A percentile compares a stretch with the other conserved stretches of the same genome.
phyloP scores from a whole-genome alignment of 2,113 vertebrate genomes.

The Sclerurus mexicanus region DNA sequence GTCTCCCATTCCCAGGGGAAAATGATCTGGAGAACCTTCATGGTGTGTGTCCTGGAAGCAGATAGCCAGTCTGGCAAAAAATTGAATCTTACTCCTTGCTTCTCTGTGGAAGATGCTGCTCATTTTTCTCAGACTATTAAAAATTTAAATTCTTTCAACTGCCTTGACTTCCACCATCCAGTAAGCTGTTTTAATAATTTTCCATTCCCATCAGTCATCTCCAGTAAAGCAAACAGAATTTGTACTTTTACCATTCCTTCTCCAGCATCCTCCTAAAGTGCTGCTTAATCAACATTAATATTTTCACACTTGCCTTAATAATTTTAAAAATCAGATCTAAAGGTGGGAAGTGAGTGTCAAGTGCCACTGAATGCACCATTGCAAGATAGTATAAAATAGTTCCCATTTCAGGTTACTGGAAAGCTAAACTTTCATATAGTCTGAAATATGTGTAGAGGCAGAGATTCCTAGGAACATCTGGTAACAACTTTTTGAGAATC shows the following conservation, averaged over 20 bases:
- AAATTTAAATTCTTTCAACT: background rate
- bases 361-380: background rate
- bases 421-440: background rate
- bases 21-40: background rate
- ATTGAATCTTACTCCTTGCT: background rate
- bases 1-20: background rate
- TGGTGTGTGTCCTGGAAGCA: background rate
- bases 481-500: background rate
- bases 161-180: background rate
- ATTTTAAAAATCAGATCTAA: background rate
- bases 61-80: background rate
- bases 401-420: background rate
- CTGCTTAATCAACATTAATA: background rate
- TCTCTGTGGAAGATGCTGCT: background rate
- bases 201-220: background rate
- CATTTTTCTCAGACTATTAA: background rate
- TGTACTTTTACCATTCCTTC: background rate
- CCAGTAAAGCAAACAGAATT: background rate
- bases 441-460: background rate
- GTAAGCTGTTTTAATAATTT: background rate
- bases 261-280: background rate
- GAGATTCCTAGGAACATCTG: background rate
- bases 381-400: background rate
- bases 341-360: background rate
- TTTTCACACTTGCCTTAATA: background rate